phyloP scores from a whole-genome alignment of 2,113 vertebrate species.

The Antechinus flavipes region DNA sequence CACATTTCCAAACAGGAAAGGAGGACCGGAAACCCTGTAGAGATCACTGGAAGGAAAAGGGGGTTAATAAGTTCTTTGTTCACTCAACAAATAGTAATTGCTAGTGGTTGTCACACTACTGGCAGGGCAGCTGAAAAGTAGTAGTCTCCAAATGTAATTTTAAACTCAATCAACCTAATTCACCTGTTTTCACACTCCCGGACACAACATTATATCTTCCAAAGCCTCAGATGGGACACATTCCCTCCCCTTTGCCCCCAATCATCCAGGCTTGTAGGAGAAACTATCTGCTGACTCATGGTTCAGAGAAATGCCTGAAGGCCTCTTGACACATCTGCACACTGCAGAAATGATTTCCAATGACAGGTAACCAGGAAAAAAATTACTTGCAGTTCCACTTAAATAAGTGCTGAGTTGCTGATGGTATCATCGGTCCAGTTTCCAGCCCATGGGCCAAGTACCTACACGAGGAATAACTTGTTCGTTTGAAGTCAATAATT shows the following conservation, averaged over 20 bases:
- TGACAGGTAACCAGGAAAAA: conserved; percentile 48
- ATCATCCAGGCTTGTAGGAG: conserved; percentile 62
- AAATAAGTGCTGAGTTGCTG: conserved; percentile 75
- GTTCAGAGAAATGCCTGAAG: conserved; percentile 69
- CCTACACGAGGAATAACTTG: conserved; percentile 60
- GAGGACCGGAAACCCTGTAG: neutral
- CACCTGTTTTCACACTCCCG: conserved; percentile 52
- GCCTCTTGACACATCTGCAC: conserved; percentile 71
- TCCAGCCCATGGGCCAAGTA: conserved; percentile 60
- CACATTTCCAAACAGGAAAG: neutral
- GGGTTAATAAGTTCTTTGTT: neutral
- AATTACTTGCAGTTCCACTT: conserved; percentile 62
- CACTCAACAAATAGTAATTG: neutral
- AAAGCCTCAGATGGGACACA: conserved; percentile 19
- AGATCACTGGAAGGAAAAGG: neutral
- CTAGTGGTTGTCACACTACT: neutral
- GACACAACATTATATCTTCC: conserved; percentile 45
- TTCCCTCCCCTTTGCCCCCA: conserved; percentile 56
- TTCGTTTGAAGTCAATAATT: neutral
- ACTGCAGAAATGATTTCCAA: conserved; percentile 68
- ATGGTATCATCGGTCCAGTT: conserved; percentile 51
- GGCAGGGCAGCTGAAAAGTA: neutral
- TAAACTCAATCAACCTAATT: conserved; percentile 43
- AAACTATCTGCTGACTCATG: conserved; percentile 64
- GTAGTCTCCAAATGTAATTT: conserved; percentile 41